These are phyloP conservation scores for Flexamia atlantica DNA, from an alignment of 2,888 invertebrate genomes.

Conservation along the genomic window DNA sequence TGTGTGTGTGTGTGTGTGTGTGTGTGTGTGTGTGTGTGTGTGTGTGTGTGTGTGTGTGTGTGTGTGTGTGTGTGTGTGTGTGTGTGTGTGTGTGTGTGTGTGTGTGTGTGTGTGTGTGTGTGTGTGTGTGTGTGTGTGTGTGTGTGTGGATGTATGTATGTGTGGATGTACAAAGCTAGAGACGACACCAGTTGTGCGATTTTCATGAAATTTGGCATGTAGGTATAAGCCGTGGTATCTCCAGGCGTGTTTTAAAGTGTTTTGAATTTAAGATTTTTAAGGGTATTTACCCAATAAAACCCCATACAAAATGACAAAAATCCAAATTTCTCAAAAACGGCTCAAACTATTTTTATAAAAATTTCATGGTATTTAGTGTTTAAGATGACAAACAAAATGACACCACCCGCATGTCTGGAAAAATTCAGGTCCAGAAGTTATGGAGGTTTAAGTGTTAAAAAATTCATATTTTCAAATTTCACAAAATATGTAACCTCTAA, in stretches of 20 bases:
- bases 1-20: slow-evolving; percentile 59
- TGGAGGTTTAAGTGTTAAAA: background rate
- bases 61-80: slow-evolving; percentile 56
- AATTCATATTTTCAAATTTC: background rate
- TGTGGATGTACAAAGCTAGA: slow-evolving; percentile 11
- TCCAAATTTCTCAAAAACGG: slow-evolving; percentile 10
- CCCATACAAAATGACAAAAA: background rate
- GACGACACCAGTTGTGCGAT: background rate
- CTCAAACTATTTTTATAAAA: slow-evolving; percentile 3
- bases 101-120: slow-evolving; percentile 45
- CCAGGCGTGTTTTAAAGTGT: background rate
- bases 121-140: slow-evolving; percentile 50
- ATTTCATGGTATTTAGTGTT: background rate
- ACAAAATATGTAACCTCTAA: background rate
- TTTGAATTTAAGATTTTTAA: slow-evolving; percentile 20
- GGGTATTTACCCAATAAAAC: background rate
- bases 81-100: slow-evolving; percentile 51
- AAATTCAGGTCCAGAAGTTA: background rate
- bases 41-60: slow-evolving; percentile 56
- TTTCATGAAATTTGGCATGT: background rate
- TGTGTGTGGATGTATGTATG: slow-evolving; percentile 36
- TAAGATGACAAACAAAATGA: background rate
- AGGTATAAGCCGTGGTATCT: background rate
- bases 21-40: slow-evolving; percentile 56
- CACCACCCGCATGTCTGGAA: background rate